Base-by-base conservation (phyloP, 2,113 vertebrate genomes). In the Leptobrachium leishanense region DNA sequence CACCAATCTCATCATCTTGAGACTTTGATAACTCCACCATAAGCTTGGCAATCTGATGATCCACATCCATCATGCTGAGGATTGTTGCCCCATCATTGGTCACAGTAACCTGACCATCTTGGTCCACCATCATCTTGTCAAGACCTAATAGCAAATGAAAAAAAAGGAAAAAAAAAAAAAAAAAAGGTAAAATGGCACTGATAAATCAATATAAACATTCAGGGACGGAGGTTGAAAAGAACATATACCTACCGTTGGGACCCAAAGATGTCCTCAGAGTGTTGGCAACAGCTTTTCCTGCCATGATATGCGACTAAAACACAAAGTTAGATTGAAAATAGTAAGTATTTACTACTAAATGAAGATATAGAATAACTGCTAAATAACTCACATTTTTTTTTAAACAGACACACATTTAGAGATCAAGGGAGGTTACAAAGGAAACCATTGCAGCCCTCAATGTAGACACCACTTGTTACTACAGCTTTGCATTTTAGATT, bases 51-150 rank as follows among this genome's bases (percentile, higher is more conserved):
- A 99, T 97, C 86, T 98, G 97, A 82, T 99, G 97, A 46, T 99
- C 97, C 0, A 99, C 95, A 79, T 99, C 98, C 98, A 99, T 99
- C 98, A 99, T 95, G 84, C 95, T 92, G 57, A 99, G 90, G 79
- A 99, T 99, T 5, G 98, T 99, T 76, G 98, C 98, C 1, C 98
- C 98, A n/a, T 99, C 97, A 2, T 99, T 99, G n/a, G 98, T 99
- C 43, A 99, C 92, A 0, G 98, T 98, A 76, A 99, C 97, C 15
- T 99, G 97, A 0, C 98, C 98, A 82, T 99, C 98, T 81, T 93
- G 94, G 84, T 98, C 97, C 65, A 99, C 98, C 97, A 98, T 99
- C 97, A 99, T 99, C 87, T 99, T 99, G 87, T 99, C 97, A 80
- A 99, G 94, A 10, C 98, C 97, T 54, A 66, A 80, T 53, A 50